Evolutionary conservation across 35 echinoderm and acorn worm species (phyloP).

Genomic region (Stichopus chloronotus): DNA sequence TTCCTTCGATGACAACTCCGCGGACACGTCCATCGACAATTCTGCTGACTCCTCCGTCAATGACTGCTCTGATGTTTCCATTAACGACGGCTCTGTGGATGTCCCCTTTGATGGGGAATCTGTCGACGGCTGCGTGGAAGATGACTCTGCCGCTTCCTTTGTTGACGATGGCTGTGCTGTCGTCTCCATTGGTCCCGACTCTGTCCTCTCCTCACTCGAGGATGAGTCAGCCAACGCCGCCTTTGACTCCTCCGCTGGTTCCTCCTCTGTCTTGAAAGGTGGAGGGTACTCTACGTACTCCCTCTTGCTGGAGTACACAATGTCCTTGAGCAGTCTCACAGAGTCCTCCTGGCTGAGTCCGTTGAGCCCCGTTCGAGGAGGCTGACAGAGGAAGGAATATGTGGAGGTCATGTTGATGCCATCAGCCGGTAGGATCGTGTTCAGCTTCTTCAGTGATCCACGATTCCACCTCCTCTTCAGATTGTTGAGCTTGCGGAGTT

Average conservation of each 20-base stretch:
- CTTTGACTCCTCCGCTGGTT: background rate
- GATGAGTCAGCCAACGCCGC: no score
- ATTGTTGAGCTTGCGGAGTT: conserved; percentile 46
- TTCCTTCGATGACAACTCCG: no score
- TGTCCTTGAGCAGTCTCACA: conserved; percentile 23
- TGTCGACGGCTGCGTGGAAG: no score
- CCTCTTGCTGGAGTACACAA: conserved; percentile 18
- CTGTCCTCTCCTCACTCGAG: background rate
- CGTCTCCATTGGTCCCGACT: background rate
- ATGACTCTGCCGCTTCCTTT: background rate
- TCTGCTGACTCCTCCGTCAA: no score
- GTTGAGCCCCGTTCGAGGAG: conserved; percentile 29
- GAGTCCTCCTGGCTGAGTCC: conserved; percentile 34
- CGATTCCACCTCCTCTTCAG: conserved; percentile 34
- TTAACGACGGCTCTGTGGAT: no score
- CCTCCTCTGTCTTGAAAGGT: background rate
- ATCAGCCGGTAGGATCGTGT: conserved; percentile 34
- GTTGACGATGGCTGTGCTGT: background rate
- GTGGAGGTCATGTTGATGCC: conserved; percentile 60
- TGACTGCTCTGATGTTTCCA: no score
- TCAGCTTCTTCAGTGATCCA: conserved; percentile 19
- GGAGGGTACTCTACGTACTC: conserved; percentile 1
- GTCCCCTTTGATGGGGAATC: no score
- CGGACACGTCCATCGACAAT: no score
- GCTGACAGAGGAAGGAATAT: conserved; percentile 24